These are phyloP conservation scores for Calidris pugnax DNA, from an alignment of 2,113 vertebrate genomes.

Conservation along the genomic window DNA sequence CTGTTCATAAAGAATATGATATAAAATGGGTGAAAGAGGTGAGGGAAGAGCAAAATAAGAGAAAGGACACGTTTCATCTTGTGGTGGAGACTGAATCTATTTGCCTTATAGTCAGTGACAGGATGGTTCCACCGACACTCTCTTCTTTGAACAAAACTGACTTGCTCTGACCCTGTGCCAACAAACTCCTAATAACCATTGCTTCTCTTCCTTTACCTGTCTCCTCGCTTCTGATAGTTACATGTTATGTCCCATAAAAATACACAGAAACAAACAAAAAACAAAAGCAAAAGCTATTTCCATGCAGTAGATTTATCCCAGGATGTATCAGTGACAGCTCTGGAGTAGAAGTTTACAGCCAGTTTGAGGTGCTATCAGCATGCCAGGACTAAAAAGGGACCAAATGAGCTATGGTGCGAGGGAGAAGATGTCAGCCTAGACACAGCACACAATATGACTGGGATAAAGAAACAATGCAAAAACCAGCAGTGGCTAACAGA, in stretches of 20 bases:
- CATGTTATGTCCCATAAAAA: background rate
- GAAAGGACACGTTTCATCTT: background rate
- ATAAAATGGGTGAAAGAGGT: background rate
- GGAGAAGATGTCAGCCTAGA: constrained; percentile 58
- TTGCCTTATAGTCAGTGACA: background rate
- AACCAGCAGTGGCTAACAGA: constrained; percentile 51
- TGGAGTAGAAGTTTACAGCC: constrained; percentile 48
- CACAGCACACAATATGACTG: background rate
- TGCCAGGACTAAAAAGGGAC: constrained; percentile 57
- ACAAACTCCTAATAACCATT: background rate
- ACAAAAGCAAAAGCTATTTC: background rate
- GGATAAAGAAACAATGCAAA: constrained; percentile 43
- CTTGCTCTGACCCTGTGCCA: background rate
- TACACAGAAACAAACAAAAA: background rate
- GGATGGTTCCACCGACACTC: background rate
- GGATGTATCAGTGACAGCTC: constrained; percentile 28
- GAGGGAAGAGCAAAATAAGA: background rate
- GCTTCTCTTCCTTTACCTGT: background rate
- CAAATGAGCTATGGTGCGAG: constrained; percentile 67
- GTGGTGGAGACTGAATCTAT: background rate
- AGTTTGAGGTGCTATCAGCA: constrained; percentile 43
- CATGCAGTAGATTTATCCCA: background rate
- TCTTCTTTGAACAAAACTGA: background rate
- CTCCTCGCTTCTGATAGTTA: background rate
- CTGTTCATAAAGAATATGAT: background rate